phyloP scores from a whole-genome alignment of 2,797 vertebrate genomes.

The Hafferia zeledoni region DNA sequence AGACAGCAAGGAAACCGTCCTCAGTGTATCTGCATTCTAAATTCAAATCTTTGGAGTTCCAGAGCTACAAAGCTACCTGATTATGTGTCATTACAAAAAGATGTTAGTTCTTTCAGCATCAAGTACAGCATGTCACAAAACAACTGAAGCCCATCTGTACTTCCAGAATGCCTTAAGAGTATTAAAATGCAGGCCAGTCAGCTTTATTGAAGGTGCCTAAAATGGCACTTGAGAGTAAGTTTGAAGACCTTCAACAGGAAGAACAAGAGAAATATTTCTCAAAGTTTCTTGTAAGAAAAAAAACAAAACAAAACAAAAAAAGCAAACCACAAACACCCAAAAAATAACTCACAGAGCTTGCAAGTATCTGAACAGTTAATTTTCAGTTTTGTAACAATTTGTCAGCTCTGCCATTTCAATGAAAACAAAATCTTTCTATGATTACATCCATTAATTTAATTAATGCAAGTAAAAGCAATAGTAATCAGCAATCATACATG shows the following conservation, averaged over 20 bases:
- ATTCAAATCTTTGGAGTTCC: background rate
- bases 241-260: background rate
- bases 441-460: background rate
- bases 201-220: background rate
- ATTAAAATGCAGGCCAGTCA: background rate
- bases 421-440: background rate
- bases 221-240: background rate
- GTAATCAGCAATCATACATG: background rate
- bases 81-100: background rate
- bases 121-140: background rate
- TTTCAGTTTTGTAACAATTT: background rate
- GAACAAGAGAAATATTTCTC: background rate
- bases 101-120: background rate
- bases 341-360: background rate
- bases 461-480: slow-evolving; percentile 1
- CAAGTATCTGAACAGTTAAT: background rate
- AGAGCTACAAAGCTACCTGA: background rate
- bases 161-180: background rate
- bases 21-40: background rate
- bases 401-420: background rate
- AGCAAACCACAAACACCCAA: no score
- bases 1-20: background rate
- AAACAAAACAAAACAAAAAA: no score
- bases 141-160: background rate
- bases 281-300: background rate